Conservation (phyloP, 1,140 invertebrate species). For the Proales similis region DNA sequence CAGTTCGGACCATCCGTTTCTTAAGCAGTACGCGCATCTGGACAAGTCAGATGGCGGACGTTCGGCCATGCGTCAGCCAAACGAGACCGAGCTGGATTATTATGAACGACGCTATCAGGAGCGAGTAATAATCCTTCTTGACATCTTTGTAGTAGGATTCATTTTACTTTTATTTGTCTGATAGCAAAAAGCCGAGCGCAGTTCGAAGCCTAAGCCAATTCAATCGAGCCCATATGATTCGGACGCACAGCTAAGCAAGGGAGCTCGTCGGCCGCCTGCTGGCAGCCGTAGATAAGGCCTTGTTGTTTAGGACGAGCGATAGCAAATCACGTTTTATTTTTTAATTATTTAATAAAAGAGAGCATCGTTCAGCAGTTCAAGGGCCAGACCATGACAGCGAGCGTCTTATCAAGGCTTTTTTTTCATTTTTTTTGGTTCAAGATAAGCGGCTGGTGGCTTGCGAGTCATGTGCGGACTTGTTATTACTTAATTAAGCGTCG, state of each 20-base stretch:
- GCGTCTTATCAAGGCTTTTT: too few relatives aligned
- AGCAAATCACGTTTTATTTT: too few relatives aligned
- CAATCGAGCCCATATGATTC: slow-evolving; percentile 29
- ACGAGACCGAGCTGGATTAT: slow-evolving; percentile 52
- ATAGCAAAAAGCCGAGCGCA: slow-evolving; percentile 12
- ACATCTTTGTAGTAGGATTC: neutral
- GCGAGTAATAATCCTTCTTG: slow-evolving; percentile 7
- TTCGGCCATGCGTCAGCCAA: slow-evolving; percentile 45
- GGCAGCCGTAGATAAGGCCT: too few relatives aligned
- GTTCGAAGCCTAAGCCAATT: slow-evolving; percentile 32
- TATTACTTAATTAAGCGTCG: too few relatives aligned
- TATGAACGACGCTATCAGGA: slow-evolving; percentile 44
- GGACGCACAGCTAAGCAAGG: slow-evolving; percentile 14
- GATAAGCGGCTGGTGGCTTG: too few relatives aligned
- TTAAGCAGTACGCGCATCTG: slow-evolving; percentile 47
- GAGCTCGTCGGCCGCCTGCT: too few relatives aligned
- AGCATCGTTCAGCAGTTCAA: too few relatives aligned
- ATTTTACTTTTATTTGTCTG: neutral
- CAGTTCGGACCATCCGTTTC: slow-evolving; percentile 48
- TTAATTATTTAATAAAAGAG: too few relatives aligned
- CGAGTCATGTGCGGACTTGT: too few relatives aligned
- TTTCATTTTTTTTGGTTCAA: too few relatives aligned
- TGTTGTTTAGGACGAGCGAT: too few relatives aligned
- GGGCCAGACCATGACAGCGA: too few relatives aligned
- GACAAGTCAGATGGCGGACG: slow-evolving; percentile 46